phyloP scores from a whole-genome alignment of 2,113 vertebrate species.

The Perccottus glenii region DNA sequence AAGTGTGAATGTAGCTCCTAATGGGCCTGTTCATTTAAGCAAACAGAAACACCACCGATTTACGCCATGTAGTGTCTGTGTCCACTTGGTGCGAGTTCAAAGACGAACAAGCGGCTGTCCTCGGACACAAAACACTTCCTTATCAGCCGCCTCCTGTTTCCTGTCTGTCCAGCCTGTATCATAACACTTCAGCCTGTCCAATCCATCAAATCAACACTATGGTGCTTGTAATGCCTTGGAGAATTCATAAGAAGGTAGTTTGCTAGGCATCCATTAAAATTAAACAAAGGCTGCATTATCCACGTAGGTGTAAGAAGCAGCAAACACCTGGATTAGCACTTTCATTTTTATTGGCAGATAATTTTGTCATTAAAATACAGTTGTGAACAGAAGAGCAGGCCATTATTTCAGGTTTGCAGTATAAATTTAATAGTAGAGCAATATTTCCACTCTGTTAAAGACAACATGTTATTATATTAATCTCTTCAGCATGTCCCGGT shows the following conservation, averaged over 20 bases:
- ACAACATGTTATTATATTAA: constrained; percentile 1
- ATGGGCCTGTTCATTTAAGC: background rate
- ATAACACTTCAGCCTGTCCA: background rate
- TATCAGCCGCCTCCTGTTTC: constrained; percentile 62
- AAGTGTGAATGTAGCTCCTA: background rate
- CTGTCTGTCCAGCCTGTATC: constrained; percentile 37
- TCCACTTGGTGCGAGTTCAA: constrained; percentile 29
- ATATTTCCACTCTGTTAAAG: background rate
- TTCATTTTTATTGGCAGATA: background rate
- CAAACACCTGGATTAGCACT: background rate
- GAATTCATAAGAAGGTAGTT: background rate
- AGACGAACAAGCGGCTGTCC: constrained; percentile 34
- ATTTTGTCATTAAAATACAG: constrained; percentile 14
- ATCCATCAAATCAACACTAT: too few relatives aligned
- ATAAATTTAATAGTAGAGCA: constrained; percentile 2
- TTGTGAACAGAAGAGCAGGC: constrained; percentile 7
- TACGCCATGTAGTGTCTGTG: constrained; percentile 10
- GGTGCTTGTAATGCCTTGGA: background rate
- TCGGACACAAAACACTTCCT: constrained; percentile 62
- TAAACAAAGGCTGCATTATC: constrained; percentile 9
- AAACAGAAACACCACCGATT: constrained; percentile 7
- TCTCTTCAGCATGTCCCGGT: background rate
- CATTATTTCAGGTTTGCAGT: background rate
- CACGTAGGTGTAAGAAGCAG: constrained; percentile 9
- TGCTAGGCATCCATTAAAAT: constrained; percentile 9